Evolutionary conservation across 2,888 invertebrate genomes (phyloP).

Genomic region (Cataglyphis rosenhaueri): DNA sequence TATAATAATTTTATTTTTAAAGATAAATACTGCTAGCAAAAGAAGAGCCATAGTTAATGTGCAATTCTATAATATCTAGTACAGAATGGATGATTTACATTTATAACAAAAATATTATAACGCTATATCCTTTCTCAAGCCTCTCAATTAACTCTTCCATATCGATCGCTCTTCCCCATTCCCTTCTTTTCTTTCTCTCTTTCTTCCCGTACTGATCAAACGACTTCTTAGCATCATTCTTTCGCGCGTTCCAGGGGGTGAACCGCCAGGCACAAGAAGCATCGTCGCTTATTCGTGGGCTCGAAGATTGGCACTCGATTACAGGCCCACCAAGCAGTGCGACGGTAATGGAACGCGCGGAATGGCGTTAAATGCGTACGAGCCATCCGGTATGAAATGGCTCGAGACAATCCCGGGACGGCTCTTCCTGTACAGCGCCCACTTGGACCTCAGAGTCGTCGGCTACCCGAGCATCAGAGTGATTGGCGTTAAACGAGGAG

Average conservation of each 20-base stretch:
- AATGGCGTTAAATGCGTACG: constrained; percentile 73
- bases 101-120: not conserved
- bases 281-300: constrained; percentile 88
- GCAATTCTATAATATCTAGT: not conserved
- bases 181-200: not conserved
- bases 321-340: constrained; percentile 81
- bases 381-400: constrained; percentile 77
- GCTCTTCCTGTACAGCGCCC: constrained; percentile 83
- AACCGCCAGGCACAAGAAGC: constrained; percentile 86
- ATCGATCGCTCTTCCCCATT: not conserved
- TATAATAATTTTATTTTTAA: not conserved
- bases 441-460: constrained; percentile 81
- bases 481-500: constrained; percentile 83
- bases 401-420: constrained; percentile 82
- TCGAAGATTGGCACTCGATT: constrained; percentile 84
- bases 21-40: not conserved
- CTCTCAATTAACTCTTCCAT: constrained; percentile 19
- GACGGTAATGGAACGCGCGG: constrained; percentile 77
- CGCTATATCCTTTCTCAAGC: not conserved
- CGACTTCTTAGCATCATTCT: constrained; percentile 22
- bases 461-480: constrained; percentile 83
- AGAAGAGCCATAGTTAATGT: not conserved
- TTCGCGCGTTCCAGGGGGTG: constrained; percentile 76
- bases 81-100: not conserved
- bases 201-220: constrained; percentile 21